Evolutionary conservation across 2,797 vertebrate species (phyloP).

Genomic region (Pelodytes ibericus): DNA sequence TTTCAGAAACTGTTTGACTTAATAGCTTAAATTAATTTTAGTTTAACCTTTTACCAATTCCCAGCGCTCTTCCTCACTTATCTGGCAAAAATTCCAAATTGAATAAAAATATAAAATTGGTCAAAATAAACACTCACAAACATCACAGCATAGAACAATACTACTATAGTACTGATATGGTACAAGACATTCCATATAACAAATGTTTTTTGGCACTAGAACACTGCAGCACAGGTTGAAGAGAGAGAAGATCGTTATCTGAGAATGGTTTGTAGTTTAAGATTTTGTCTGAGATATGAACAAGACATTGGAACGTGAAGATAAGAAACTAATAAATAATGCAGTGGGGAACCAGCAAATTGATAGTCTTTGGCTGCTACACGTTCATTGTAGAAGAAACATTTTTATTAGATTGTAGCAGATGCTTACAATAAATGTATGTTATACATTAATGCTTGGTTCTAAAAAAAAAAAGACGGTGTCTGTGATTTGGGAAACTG

Average conservation of each 20-base stretch:
- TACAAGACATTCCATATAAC: conserved; percentile 1
- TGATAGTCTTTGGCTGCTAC: neutral
- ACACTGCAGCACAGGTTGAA: neutral
- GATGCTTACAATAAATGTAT: neutral
- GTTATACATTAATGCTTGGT: too few relatives aligned
- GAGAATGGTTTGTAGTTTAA: neutral
- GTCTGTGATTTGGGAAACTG: too few relatives aligned
- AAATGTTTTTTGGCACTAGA: neutral
- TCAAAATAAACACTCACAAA: too few relatives aligned
- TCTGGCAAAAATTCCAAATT: too few relatives aligned
- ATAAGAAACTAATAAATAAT: conserved; percentile 29
- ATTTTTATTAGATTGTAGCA: neutral
- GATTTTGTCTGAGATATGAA: conserved; percentile 26
- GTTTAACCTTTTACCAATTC: too few relatives aligned
- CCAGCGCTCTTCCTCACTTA: too few relatives aligned
- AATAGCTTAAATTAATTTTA: too few relatives aligned
- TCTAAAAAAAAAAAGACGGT: too few relatives aligned
- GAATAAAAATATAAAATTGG: too few relatives aligned
- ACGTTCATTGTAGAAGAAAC: neutral
- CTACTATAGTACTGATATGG: too few relatives aligned
- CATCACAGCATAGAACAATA: too few relatives aligned
- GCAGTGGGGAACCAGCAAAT: conserved; percentile 16
- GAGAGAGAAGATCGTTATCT: neutral
- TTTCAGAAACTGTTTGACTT: too few relatives aligned
- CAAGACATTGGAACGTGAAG: conserved; percentile 15